phyloP scores from a whole-genome alignment of 2,888 invertebrate genomes.

The Amphipoea oculea region DNA sequence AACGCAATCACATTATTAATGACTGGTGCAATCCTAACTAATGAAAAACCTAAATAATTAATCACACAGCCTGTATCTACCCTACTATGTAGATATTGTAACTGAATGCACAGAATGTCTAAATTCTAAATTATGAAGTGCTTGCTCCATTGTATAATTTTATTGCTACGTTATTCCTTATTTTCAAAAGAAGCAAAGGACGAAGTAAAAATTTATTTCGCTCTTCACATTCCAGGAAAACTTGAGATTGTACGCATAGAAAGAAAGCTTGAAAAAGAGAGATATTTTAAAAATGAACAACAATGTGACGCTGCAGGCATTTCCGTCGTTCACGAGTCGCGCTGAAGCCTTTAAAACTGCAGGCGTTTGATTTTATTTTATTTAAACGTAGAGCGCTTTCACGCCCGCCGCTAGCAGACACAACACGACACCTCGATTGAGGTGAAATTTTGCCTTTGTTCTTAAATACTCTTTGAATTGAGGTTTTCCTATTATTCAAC shows the following conservation, averaged over 20 bases:
- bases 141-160: neutral
- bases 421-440: constrained; percentile 47
- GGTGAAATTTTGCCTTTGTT: constrained; percentile 32
- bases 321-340: constrained; percentile 57
- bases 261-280: constrained; percentile 31
- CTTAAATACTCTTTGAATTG: constrained; percentile 33
- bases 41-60: constrained; percentile 27
- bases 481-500: neutral
- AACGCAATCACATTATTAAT: constrained; percentile 18
- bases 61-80: neutral
- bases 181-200: constrained; percentile 6
- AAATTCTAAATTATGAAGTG: constrained; percentile 8
- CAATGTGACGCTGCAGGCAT: constrained; percentile 62
- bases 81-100: neutral
- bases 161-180: constrained; percentile 9
- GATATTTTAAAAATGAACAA: constrained; percentile 51
- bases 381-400: constrained; percentile 65
- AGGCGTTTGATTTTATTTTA: constrained; percentile 71
- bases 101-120: constrained; percentile 8
- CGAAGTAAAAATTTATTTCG: neutral
- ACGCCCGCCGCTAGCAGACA: constrained; percentile 47
- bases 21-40: constrained; percentile 11
- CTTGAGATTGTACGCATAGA: constrained; percentile 23
- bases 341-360: constrained; percentile 63
- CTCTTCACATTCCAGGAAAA: constrained; percentile 31